phyloP scores from a whole-genome alignment of 2,797 vertebrate genomes.

The Monodelphis domestica region DNA sequence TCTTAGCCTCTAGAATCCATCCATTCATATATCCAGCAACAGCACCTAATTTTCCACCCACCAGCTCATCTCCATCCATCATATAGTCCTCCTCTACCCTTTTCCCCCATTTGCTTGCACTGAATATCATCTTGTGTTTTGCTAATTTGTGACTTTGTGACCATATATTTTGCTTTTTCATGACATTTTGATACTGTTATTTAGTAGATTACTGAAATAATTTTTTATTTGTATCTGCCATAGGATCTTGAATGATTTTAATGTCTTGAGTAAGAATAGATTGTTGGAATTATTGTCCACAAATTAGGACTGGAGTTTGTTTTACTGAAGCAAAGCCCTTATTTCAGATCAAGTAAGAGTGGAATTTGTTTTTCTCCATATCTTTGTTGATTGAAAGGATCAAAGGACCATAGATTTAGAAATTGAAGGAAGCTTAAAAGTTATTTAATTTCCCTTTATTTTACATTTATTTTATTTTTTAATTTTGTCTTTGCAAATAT shows the following conservation, averaged over 20 bases:
- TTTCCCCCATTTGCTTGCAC: background rate
- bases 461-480: background rate
- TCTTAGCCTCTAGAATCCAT: background rate
- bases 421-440: background rate
- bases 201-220: background rate
- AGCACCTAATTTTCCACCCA: background rate
- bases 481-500: background rate
- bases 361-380: background rate
- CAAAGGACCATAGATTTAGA: background rate
- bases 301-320: background rate
- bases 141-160: background rate
- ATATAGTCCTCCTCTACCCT: background rate
- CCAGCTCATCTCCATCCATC: background rate
- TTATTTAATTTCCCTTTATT: background rate
- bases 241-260: background rate
- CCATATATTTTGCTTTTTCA: background rate
- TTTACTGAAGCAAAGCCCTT: background rate
- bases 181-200: background rate
- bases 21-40: background rate
- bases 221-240: background rate
- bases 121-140: background rate
- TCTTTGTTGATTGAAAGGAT: background rate
- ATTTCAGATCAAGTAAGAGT: background rate
- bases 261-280: background rate
- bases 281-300: background rate